These are phyloP conservation scores for Calidris pygmaea DNA, from an alignment of 2,113 vertebrate species.

Conservation along the genomic window DNA sequence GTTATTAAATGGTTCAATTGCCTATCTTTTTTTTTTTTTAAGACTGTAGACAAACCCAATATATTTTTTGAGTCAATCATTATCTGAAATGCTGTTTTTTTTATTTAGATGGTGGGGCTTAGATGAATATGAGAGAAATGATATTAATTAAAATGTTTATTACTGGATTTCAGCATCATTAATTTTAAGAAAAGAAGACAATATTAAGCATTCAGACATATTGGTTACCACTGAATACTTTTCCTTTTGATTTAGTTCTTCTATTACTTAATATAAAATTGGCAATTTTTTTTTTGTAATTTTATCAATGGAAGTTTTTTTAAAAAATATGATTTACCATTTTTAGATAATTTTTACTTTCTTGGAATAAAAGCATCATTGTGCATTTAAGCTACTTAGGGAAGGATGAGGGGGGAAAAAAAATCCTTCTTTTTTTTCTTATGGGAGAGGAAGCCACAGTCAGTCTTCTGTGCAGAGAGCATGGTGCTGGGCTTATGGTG, in stretches of 20 bases:
- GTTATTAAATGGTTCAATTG: not conserved
- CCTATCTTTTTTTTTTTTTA: not conserved
- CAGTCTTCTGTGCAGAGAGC: not conserved
- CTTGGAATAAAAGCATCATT: not conserved
- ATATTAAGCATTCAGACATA: not conserved
- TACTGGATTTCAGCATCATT: not conserved
- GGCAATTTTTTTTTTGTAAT: not conserved
- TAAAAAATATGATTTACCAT: not conserved
- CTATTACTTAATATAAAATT: not conserved
- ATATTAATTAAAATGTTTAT: not conserved
- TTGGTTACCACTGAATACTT: not conserved
- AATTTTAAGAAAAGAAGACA: not conserved
- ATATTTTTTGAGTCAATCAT: not conserved
- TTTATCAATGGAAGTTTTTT: not conserved
- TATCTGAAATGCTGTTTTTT: not conserved
- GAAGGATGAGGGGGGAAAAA: not conserved
- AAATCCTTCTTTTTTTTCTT: not conserved
- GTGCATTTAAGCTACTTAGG: not conserved
- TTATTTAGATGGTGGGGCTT: not conserved
- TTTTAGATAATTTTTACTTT: not conserved
- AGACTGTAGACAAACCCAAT: not conserved
- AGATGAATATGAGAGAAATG: not conserved
- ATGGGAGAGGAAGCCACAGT: not conserved
- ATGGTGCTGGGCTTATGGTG: rapidly evolving
- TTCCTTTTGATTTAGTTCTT: not conserved